Conservation (phyloP, 2,113 vertebrate genomes). For the Natator depressus region DNA sequence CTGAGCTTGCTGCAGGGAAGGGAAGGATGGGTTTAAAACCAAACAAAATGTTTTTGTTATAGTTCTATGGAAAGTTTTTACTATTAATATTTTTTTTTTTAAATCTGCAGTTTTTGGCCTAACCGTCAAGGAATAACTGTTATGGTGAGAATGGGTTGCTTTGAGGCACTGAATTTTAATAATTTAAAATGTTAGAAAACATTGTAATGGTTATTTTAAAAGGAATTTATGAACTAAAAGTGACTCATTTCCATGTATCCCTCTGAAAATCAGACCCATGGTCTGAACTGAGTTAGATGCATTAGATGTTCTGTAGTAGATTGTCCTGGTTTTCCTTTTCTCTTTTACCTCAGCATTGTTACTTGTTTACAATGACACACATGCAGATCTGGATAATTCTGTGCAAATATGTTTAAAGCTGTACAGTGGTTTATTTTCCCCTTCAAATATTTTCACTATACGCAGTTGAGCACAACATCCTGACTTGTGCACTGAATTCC, state of each 20-base stretch:
- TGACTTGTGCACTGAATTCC: constrained; percentile 49
- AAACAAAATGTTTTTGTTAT: not conserved
- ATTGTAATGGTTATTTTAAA: not conserved
- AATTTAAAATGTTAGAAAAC: not conserved
- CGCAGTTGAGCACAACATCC: not conserved
- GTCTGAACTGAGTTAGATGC: not conserved
- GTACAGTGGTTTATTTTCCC: not conserved
- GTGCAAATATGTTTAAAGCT: not conserved
- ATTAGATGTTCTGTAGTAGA: not conserved
- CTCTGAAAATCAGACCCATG: fast-evolving
- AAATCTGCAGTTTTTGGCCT: fast-evolving
- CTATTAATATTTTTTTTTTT: not conserved
- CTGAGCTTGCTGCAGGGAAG: fast-evolving
- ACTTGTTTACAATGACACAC: not conserved
- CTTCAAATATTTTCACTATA: not conserved
- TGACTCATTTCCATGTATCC: not conserved
- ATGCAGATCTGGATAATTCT: not conserved
- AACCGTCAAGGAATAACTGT: not conserved
- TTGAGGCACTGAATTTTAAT: fast-evolving
- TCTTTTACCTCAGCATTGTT: not conserved
- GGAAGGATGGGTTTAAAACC: not conserved
- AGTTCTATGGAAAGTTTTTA: not conserved
- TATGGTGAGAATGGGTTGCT: not conserved
- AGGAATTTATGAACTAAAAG: not conserved
- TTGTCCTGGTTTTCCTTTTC: fast-evolving